Evolutionary conservation across 2,888 invertebrate species (phyloP), one percentile per base, ranked within the genome.

Genomic region (Metalampra italica): DNA sequence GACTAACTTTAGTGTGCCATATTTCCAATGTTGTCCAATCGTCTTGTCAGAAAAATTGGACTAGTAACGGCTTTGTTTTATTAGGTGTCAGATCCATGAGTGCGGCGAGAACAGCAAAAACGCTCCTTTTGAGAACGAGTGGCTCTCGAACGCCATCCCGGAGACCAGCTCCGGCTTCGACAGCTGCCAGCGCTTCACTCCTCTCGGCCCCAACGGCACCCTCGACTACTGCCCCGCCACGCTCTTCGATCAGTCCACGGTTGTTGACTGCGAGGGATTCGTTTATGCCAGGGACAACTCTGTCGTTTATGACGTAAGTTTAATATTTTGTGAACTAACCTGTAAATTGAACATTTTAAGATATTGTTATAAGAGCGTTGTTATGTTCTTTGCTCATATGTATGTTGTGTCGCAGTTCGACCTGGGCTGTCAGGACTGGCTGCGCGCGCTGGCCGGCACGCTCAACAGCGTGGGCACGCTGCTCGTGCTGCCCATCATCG

Each of bases 391-490:
- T 22, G 22, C 5, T 22, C 22, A 22, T 22, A 5, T n/a, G n/a
- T n/a, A 22, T 22, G 22, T 22, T 22, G 22, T 22, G 22, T 29
- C n/a, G 11, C 47, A 51, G 51, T 87, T 87, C 51, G 71, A 76
- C 56, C 64, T 88, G 49, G 82, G 82, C 59, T 90, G 90, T 59
- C 83, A 91, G 47, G 90, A 87, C 90, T 95, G 95, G 95, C 91
- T 93, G 62, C 78, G 95, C 54, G 91, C 94, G 5, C 71, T 95
- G 52, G 92, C 94, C 30, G 95, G 95, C 3, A 94, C 94, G n/a
- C 79, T 94, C 9, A 93, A 94, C 66, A 94, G 93, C 67, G 73
- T 93, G 41, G 94, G 94, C 34, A 93, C 92, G 60, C 92, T 94
- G 78, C 78, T 94, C 45, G 92, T 93, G 0, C 88, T 94, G 41